Evolutionary conservation across 2,113 vertebrate species (phyloP), one percentile per base, ranked within the genome.

Genomic region (Salvelinus sp.): DNA sequence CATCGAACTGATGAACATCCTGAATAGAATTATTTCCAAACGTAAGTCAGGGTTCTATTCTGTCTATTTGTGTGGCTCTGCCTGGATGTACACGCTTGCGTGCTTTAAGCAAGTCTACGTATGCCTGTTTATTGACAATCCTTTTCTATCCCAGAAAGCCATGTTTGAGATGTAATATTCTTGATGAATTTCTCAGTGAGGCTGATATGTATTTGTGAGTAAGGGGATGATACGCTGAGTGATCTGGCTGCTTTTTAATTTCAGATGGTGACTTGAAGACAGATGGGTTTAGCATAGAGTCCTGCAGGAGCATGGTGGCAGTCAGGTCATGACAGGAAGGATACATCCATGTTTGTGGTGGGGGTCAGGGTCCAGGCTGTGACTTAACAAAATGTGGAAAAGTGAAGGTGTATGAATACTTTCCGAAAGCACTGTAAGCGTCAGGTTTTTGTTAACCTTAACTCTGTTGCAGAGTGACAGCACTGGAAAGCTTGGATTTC

Each of bases 281-380:
- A 0, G 94, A 96, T 0, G 95, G 96, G 6, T 99, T 99, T 87
- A 96, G 91, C 84, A 92, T 99, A 10, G 97, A 99, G 85, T 95
- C 95, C 0, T 98, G 97, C 91, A 93, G 97, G 44, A 97, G 96
- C 90, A 98, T 99, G 88, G 96, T 99, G 2, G 95, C 97, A 0
- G 93, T 98, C 23, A 23, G 23, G 23, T 23, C 23, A 23, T 23
- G 23, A 23, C 23, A 23, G 23, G 23, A 23, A 23, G 23, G 23
- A 23, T 23, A 23, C 23, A 23, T 23, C 23, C 23, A 23, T 23
- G 23, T 23, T 23, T 62, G 20, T 62, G 58, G 58, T 23, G n/a
- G 18, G 7, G 58, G 2, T 22, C 58, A 16, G 58, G 58, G 18
- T 22, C 58, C 58, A 62, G 3, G 54, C 20, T 57, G 54, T 57